A percentile compares a stretch with the other conserved stretches of the same genome.
Evolutionary conservation across 23 tunicate genomes (phyloP).

Genomic region (Diplosoma virens): DNA sequence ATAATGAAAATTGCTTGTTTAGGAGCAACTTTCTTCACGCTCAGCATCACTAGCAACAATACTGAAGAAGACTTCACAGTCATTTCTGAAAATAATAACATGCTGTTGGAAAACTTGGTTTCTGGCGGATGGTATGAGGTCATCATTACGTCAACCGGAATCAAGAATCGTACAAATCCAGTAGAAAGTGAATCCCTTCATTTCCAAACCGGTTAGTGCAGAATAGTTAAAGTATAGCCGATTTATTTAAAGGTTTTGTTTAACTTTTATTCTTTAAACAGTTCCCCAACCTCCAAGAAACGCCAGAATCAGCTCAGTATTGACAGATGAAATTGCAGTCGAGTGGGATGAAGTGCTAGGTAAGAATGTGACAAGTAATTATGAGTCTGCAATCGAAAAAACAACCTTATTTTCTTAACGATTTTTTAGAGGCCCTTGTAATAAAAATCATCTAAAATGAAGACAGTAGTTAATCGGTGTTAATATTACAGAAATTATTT

Average conservation of each 20-base stretch:
- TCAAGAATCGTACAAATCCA: slow-evolving; percentile 28
- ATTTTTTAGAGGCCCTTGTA: no score
- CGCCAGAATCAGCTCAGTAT: slow-evolving; percentile 1
- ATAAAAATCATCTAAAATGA: no score
- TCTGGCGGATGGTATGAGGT: slow-evolving; percentile 44
- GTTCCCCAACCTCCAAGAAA: slow-evolving; percentile 44
- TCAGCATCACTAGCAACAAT: slow-evolving; percentile 6
- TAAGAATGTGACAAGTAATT: no score
- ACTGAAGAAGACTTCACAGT: background rate
- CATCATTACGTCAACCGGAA: slow-evolving; percentile 38
- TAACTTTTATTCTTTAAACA: no score
- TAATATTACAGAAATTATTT: no score
- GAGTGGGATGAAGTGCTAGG: slow-evolving; percentile 35
- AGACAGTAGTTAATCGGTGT: no score
- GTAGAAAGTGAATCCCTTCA: slow-evolving; percentile 36
- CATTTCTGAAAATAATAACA: background rate
- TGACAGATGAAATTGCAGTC: slow-evolving; percentile 14
- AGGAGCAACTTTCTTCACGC: slow-evolving; percentile 3
- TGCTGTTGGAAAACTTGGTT: background rate
- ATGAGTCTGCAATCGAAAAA: no score
- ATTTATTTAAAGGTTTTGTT: no score
- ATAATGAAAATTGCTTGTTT: background rate
- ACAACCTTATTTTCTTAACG: no score
- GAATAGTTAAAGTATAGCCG: no score
- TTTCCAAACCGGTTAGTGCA: slow-evolving; percentile 73